Percentiles rank a stretch among this genome's conserved stretches.
phyloP scores from a whole-genome alignment of 2,888 invertebrate species.

The Boloria euphrosyne region DNA sequence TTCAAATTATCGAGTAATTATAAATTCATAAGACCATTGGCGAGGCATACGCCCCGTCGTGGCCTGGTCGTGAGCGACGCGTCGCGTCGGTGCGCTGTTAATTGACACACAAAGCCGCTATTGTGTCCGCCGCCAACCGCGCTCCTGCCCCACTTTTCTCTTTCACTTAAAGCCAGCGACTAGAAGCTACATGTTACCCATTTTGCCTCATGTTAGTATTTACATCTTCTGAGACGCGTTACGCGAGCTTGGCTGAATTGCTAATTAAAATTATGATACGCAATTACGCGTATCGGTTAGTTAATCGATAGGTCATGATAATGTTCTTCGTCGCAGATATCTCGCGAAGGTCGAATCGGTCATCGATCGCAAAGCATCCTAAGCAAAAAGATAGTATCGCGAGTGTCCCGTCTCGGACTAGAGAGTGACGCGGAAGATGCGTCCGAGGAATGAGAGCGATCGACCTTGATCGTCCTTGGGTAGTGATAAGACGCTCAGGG shows the following conservation, averaged over 20 bases:
- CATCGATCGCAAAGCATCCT: conserved; percentile 33
- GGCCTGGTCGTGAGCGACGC: neutral
- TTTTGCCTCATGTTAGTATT: neutral
- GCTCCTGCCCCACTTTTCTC: conserved; percentile 19
- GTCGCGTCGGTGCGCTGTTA: neutral
- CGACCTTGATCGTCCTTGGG: conserved; percentile 76
- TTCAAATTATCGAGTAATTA: no score
- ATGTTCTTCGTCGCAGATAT: conserved; percentile 47
- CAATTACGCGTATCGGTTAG: conserved; percentile 32
- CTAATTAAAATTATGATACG: conserved; percentile 47
- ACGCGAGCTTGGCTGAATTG: conserved; percentile 51
- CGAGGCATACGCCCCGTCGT: neutral
- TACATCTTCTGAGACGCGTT: conserved; percentile 5
- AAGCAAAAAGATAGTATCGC: no score
- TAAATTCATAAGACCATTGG: neutral
- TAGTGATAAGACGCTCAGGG: conserved; percentile 56
- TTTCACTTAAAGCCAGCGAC: conserved; percentile 2
- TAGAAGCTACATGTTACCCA: neutral
- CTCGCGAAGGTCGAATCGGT: conserved; percentile 58
- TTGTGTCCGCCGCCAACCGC: conserved; percentile 4
- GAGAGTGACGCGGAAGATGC: conserved; percentile 33
- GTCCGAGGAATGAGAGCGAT: conserved; percentile 48
- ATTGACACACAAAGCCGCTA: conserved; percentile 22
- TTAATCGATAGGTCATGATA: conserved; percentile 49
- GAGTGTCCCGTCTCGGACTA: neutral